Base-by-base conservation (phyloP, 2,888 invertebrate genomes). In the Tuberolachnus salignus region DNA sequence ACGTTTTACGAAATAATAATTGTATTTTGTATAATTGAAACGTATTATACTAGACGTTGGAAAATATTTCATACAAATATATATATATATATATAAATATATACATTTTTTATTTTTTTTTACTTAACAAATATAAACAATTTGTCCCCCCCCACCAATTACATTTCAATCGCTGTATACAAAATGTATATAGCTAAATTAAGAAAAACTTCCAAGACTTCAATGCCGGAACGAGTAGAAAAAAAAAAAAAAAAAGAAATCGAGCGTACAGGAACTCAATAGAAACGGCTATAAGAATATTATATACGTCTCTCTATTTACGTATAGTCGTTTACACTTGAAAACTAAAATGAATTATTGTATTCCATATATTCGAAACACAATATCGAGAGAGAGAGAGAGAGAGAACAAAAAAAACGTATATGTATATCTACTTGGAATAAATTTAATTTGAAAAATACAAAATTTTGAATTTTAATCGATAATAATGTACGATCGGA, bases 211-310 rank as follows among this genome's bases (percentile, higher is more conserved):
- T 57, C 44, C 16, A 55, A 34, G 34, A 19, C 16, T 70, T 53
- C 14, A 44, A 57, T 55, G n/a, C 70, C 70, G 55, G 70, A 70
- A 70, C 70, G 44, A 44, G 55, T 11, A 6, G 21, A 66, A 67
- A 23, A n/a, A n/a, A n/a, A n/a, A 67, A 49, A 49, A 51, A 67
- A 21, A 42, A 57, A 44, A 70, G 70, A 70, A 70, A 70, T 70
- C 70, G 21, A 70, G 44, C 3, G 23, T 14, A 53, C 70, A 44
- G 70, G 55, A 53, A 70, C 16, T 21, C 23, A 44, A 57, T 57
- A 70, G 70, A 70, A 57, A 70, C 42, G 42, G 21, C 8, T 55
- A 16, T 21, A 34, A 34, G 19, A 42, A 55, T 42, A 61, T 34
- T 16, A 1, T 11, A n/a, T 44, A 55, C 21, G 55, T 42, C 55